Percentiles rank a stretch among this genome's conserved stretches.
These are phyloP conservation scores for Cephalopachus bancanus DNA, from an alignment of 2,797 vertebrate species.

Conservation along the genomic window DNA sequence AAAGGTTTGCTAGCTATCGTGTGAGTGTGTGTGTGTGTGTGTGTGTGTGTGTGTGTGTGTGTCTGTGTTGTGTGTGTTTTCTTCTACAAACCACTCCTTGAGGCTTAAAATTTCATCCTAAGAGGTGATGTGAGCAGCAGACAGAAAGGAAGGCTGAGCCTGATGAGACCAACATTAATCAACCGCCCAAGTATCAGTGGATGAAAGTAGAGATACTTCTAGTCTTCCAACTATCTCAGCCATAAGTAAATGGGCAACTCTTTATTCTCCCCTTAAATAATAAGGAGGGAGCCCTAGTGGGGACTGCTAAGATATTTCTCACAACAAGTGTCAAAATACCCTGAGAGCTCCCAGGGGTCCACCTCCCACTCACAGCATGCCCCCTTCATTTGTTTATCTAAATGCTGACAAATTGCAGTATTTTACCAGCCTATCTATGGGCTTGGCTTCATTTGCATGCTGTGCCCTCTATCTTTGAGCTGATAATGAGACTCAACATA, in stretches of 20 bases:
- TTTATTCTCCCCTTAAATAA: constrained; percentile 76
- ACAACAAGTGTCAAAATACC: constrained; percentile 88
- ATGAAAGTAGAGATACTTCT: constrained; percentile 75
- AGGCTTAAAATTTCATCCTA: constrained; percentile 33
- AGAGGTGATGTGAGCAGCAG: constrained; percentile 30
- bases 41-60: not conserved
- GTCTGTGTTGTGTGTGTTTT: not conserved
- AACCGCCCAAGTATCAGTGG: constrained; percentile 72
- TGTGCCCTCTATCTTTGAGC: constrained; percentile 89
- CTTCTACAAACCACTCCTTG: not conserved
- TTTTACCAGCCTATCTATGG: constrained; percentile 90
- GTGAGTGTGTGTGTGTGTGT: not conserved
- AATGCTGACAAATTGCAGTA: constrained; percentile 93
- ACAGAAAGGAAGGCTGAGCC: constrained; percentile 68
- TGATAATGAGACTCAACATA: constrained; percentile 91
- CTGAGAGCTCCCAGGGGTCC: constrained; percentile 81
- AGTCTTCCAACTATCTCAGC: constrained; percentile 69
- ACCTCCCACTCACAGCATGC: constrained; percentile 87
- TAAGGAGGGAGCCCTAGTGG: constrained; percentile 69
- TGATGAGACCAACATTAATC: constrained; percentile 80
- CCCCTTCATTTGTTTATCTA: constrained; percentile 92
- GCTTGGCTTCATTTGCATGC: constrained; percentile 89
- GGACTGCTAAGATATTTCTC: constrained; percentile 82
- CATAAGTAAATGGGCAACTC: constrained; percentile 77
- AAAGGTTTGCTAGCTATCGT: not conserved